A percentile compares a stretch with the other conserved stretches of the same genome.
phyloP scores from a whole-genome alignment of 2,113 vertebrate species.

The Plecturocebus donacophilus region DNA sequence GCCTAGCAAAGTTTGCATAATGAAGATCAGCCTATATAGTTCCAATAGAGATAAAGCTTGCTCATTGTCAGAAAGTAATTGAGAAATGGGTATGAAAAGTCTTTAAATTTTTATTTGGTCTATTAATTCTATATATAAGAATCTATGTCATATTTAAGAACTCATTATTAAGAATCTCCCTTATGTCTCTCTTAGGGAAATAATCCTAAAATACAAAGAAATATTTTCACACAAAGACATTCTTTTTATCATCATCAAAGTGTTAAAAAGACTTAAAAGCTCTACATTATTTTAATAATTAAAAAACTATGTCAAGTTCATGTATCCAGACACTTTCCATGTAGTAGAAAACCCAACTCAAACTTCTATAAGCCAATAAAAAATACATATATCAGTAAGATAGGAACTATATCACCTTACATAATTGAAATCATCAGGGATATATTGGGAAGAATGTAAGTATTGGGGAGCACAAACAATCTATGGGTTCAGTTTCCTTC shows the following conservation, averaged over 20 bases:
- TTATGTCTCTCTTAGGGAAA: background rate
- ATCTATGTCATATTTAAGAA: background rate
- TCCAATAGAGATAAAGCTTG: background rate
- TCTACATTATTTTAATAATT: background rate
- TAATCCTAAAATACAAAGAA: conserved; percentile 22
- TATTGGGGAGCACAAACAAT: background rate
- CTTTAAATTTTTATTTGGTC: background rate
- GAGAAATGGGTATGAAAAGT: background rate
- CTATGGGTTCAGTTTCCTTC: background rate
- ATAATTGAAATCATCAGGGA: background rate
- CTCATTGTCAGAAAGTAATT: background rate
- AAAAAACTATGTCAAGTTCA: background rate
- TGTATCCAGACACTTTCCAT: background rate
- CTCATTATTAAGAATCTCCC: background rate
- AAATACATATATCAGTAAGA: background rate
- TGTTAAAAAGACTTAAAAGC: background rate
- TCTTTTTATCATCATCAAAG: background rate
- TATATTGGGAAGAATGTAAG: background rate
- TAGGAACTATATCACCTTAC: background rate
- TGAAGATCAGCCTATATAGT: background rate
- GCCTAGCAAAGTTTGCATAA: background rate
- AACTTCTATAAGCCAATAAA: background rate
- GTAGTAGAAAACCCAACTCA: background rate
- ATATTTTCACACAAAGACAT: background rate
- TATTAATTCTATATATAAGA: background rate